Base-by-base conservation (phyloP, 2,888 invertebrate genomes). In the Baronia brevicornis region DNA sequence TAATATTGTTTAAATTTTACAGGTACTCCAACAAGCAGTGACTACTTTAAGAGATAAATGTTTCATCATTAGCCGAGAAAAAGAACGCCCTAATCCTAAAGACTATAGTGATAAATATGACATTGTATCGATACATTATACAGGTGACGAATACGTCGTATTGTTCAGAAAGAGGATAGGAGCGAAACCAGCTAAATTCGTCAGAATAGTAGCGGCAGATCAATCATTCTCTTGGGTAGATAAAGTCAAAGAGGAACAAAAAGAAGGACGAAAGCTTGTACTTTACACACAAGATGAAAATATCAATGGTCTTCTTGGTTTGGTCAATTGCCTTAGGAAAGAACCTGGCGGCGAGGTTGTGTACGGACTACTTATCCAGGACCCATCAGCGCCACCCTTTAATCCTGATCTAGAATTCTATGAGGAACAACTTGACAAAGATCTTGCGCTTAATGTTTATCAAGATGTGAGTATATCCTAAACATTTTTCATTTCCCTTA, bases 301-400 rank as follows among this genome's bases (percentile, higher is more conserved):
- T 2, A 74, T 89, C 4, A 93, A 87, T 59, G 98, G 98, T 6
- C 80, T 97, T 1, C 63, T 96, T 10, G 98, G 98, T n/a, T 73
- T 97, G 31, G 89, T 94, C 0, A 96, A 96, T 51, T 97, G 97
- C 65, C 65, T 98, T 13, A 86, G 92, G 36, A 90, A 87, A 49
- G 96, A 97, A 58, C 89, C 91, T 1, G 91, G 91, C 43, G 92
- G 93, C 25, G 86, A 88, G 44, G 62, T 87, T 1, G 74, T 89
- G 1, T 84, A 85, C 29, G 89, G 89, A 33, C 64, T 93, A 4
- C 84, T 91, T 18, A 87, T 93, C 32, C 63, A 89, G 39, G 90
- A 90, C 46, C 60, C 75, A 0, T 75, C 80, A 1, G 91, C 90
- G 0, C 91, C 92, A 0, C 58, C 73, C 2, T 94, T 94, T 46